A percentile compares a stretch with the other conserved stretches of the same genome.
These are phyloP conservation scores for Chrysemys picta DNA, from an alignment of 2,113 vertebrate species.

Conservation along the genomic window DNA sequence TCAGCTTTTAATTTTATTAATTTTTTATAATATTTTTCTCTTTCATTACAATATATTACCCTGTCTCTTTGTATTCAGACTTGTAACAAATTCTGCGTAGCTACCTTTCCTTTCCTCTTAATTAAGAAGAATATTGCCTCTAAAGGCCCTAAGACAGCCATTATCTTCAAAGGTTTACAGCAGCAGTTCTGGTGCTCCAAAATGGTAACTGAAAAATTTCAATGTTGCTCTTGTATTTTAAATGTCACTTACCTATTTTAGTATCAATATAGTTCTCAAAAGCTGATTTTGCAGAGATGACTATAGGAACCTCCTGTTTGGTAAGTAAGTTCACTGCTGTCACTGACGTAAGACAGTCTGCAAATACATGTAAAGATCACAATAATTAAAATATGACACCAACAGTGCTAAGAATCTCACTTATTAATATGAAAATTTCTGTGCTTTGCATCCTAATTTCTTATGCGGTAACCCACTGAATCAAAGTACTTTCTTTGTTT, in stretches of 20 bases:
- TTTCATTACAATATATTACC: constrained; percentile 20
- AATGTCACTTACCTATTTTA: constrained; percentile 86
- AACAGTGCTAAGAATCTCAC: background rate
- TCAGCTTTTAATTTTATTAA: constrained; percentile 4
- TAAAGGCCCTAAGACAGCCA: background rate
- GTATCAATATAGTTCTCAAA: constrained; percentile 88
- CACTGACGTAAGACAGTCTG: constrained; percentile 91
- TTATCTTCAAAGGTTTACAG: background rate
- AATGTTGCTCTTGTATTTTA: background rate
- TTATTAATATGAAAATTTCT: background rate
- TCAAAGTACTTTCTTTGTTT: background rate
- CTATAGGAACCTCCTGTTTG: constrained; percentile 87
- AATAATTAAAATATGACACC: constrained; percentile 7
- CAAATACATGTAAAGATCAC: constrained; percentile 31
- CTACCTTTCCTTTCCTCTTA: background rate
- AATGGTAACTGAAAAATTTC: background rate
- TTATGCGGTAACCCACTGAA: background rate
- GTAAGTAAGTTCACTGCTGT: constrained; percentile 89
- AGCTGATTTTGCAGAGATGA: constrained; percentile 82
- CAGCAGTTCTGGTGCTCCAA: background rate
- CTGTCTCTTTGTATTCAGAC: background rate
- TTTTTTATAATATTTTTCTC: background rate
- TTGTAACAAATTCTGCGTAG: background rate
- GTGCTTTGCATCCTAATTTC: background rate
- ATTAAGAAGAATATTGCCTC: background rate